Conservation (phyloP, 2,888 invertebrate species). For the Cryptus viduatorius region DNA sequence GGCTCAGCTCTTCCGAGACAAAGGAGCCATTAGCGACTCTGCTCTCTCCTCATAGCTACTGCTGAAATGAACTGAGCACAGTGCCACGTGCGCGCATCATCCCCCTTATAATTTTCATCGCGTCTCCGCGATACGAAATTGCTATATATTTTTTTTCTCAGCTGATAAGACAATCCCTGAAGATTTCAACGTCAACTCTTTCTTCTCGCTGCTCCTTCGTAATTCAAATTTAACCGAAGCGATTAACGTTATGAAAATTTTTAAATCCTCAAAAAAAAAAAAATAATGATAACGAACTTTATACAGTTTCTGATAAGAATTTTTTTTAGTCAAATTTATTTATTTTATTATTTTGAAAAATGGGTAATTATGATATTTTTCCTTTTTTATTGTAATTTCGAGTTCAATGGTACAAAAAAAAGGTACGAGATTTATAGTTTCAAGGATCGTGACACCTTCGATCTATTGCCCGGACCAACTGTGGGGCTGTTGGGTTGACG, state of each 20-base stretch:
- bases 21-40: constrained; percentile 75
- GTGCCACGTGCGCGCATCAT: constrained; percentile 44
- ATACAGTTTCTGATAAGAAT: no score
- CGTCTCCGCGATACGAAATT: constrained; percentile 43
- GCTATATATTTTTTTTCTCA: constrained; percentile 15
- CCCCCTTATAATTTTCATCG: constrained; percentile 50
- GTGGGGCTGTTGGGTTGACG: constrained; percentile 26
- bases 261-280: background rate
- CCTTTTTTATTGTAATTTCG: background rate
- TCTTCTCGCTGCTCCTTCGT: background rate
- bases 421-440: constrained; percentile 29
- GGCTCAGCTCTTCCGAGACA: constrained; percentile 73
- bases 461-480: constrained; percentile 41
- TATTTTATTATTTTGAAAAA: no score
- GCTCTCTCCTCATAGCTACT: constrained; percentile 56
- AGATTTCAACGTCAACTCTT: constrained; percentile 13
- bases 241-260: background rate
- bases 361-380: background rate
- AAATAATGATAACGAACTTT: no score
- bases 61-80: constrained; percentile 47
- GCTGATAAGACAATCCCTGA: constrained; percentile 4
- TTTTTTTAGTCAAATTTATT: no score
- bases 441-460: constrained; percentile 36
- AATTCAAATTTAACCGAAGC: background rate
- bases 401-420: constrained; percentile 13